These are phyloP conservation scores for Rhagonycha lutea DNA, from an alignment of 2,888 invertebrate genomes.

Conservation along the genomic window DNA sequence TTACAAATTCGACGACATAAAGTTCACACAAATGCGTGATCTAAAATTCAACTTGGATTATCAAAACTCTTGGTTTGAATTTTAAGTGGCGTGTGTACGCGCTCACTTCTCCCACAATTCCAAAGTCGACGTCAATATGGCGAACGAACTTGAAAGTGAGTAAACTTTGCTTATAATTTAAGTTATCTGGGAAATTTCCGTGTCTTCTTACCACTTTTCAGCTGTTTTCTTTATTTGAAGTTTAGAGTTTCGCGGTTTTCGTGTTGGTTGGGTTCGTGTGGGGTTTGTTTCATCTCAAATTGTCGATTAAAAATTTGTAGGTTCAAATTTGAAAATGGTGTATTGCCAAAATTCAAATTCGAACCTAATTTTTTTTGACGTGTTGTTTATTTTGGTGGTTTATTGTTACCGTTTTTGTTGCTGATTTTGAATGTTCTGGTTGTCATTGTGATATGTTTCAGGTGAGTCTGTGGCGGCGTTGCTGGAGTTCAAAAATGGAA, in stretches of 20 bases:
- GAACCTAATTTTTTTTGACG: constrained; percentile 14
- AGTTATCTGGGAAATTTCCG: constrained; percentile 14
- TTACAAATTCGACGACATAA: background rate
- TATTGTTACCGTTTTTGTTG: constrained; percentile 13
- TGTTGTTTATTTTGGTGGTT: background rate
- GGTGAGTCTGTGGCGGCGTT: constrained; percentile 62
- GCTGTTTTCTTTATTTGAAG: background rate
- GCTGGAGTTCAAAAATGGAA: constrained; percentile 62
- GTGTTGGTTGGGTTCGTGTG: background rate
- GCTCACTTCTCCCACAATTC: constrained; percentile 44
- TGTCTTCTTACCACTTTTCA: background rate
- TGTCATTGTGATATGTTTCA: constrained; percentile 40
- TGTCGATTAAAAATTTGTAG: constrained; percentile 30
- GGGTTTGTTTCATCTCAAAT: constrained; percentile 4
- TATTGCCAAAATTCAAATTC: constrained; percentile 52
- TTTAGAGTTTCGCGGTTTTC: background rate
- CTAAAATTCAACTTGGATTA: background rate
- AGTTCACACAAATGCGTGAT: background rate
- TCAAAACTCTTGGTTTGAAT: background rate
- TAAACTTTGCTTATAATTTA: constrained; percentile 54
- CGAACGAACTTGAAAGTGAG: constrained; percentile 81
- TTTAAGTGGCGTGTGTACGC: constrained; percentile 35
- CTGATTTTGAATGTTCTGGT: background rate
- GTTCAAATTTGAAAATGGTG: constrained; percentile 54
- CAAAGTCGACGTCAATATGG: constrained; percentile 70